Conservation (phyloP, 1,140 invertebrate species). For the Plectrocnemia conspersa region DNA sequence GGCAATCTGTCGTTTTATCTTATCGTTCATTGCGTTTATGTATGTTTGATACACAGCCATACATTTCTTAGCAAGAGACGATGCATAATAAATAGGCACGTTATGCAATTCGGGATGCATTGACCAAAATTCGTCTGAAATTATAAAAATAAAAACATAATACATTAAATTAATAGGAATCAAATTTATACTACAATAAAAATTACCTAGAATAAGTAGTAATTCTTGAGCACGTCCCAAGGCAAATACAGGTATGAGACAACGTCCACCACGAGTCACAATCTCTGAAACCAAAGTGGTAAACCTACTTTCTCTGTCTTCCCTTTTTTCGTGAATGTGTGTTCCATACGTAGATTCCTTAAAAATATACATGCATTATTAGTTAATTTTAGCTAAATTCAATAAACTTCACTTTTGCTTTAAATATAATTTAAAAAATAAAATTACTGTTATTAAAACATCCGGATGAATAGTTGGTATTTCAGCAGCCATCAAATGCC, state of each 20-base stretch:
- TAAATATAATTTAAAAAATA: conserved; percentile 25
- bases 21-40: conserved; percentile 99
- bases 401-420: conserved; percentile 2
- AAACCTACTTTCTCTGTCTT: conserved; percentile 93
- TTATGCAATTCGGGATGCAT: conserved; percentile 97
- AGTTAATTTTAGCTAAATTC: neutral
- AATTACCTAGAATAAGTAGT: conserved; percentile 79
- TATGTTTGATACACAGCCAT: conserved; percentile 99
- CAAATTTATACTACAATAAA: conserved; percentile 1
- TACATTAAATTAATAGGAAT: conserved; percentile 14
- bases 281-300: conserved; percentile 95
- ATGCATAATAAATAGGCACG: conserved; percentile 99
- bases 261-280: conserved; percentile 90
- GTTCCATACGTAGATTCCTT: conserved; percentile 98
- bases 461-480: conserved; percentile 94
- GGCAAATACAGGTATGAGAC: conserved; percentile 98
- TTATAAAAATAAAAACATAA: conserved; percentile 30
- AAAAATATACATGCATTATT: no score
- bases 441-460: conserved; percentile 83
- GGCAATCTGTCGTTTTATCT: conserved; percentile 91
- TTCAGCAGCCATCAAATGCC: conserved; percentile 99
- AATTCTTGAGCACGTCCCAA: conserved; percentile 96
- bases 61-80: conserved; percentile 97
- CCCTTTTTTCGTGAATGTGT: conserved; percentile 97
- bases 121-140: conserved; percentile 93